Evolutionary conservation across 2,113 vertebrate genomes (phyloP), one percentile per base, ranked within the genome.

Genomic region (Brachyhypopomus gauderio): DNA sequence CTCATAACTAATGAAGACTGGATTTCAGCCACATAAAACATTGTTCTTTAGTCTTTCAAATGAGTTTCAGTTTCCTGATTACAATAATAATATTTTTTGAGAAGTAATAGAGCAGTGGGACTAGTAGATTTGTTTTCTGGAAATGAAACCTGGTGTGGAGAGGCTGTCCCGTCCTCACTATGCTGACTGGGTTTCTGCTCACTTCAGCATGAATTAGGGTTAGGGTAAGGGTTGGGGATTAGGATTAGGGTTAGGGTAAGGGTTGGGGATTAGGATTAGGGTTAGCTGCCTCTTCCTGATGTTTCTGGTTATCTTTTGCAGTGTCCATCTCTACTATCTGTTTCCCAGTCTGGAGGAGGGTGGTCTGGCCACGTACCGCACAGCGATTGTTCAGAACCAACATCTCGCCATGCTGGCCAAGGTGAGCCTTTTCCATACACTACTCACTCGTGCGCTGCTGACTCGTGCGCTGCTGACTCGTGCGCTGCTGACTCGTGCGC

Each of bases 351-450:
- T 99, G 83, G 98, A 99, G 87, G 98, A 99, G 91, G 98, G 98
- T 73, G 98, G 98, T 11, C 91, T 99, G 85, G 98, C 98, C 25
- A 99, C 98, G 0, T 99, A 99, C 84, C 94, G 98, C 67, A 99
- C 98, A 0, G 98, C 98, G 85, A 99, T 99, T 0, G 98, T 99
- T 3, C 97, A 99, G 93, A 99, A 99, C 86, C 98, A 99, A 8
- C 98, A 99, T 89, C 92, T 99, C 58, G 98, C 97, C 84, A 98
- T 99, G 97, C 86, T 99, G 20, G 98, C 98, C 16, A 99, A 99
- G 96, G 98, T 99, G 92, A 78, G 81, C 22, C 23, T 1, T 63
- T 27, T 80, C 78, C 30, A 30, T 30, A 30, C 30, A 30, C 30
- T 30, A 30, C 30, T 30, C 30, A 30, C 30, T 63, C 27, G 19